Percentiles rank a stretch among this genome's conserved stretches.
These are phyloP conservation scores for Xestia sexstrigata DNA, from an alignment of 2,888 invertebrate species.

Conservation along the genomic window DNA sequence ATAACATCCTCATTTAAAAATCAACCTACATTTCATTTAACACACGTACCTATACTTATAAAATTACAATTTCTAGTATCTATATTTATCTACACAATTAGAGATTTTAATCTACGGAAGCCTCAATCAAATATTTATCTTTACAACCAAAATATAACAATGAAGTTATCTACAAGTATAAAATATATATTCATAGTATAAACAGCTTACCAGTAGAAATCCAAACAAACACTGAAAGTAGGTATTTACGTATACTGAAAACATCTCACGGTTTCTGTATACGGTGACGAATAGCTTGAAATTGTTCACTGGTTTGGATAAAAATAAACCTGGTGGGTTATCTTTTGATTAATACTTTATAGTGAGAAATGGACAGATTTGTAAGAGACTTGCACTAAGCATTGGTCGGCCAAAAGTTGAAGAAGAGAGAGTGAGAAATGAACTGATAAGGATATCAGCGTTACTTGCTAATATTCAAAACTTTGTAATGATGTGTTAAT, in stretches of 20 bases:
- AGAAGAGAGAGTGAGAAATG: no score
- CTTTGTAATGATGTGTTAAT: neutral
- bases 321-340: constrained; percentile 21
- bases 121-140: constrained; percentile 21
- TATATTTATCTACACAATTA: neutral
- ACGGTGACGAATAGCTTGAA: constrained; percentile 30
- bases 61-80: neutral
- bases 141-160: constrained; percentile 11
- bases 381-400: no score
- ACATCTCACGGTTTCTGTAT: constrained; percentile 15
- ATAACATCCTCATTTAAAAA: constrained; percentile 10
- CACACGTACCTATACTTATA: neutral
- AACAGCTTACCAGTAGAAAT: constrained; percentile 39
- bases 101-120: constrained; percentile 5
- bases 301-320: constrained; percentile 13
- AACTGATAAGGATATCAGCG: no score
- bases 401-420: no score
- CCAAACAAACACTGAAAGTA: constrained; percentile 39
- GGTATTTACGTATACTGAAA: constrained; percentile 23
- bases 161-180: constrained; percentile 17
- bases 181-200: constrained; percentile 17
- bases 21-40: neutral
- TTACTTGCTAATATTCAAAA: neutral
- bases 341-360: neutral
- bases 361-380: neutral